Evolutionary conservation across 2,888 invertebrate species (phyloP), one percentile per base, ranked within the genome.

Genomic region (Saturnia japonica): DNA sequence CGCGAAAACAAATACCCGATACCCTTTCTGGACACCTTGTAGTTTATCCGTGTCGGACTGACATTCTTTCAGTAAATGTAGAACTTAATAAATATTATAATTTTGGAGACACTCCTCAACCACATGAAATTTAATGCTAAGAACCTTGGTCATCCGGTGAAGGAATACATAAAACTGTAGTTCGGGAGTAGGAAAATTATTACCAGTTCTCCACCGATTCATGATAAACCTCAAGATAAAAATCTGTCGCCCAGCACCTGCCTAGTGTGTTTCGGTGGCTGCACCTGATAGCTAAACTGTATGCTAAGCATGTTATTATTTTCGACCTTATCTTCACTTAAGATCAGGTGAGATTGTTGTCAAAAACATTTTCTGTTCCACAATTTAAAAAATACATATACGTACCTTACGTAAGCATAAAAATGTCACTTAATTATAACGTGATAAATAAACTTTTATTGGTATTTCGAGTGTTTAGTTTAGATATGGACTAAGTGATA

Each of bases 401-500:
- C n/a, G n/a, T n/a, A n/a, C n/a, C n/a, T n/a, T n/a, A n/a, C n/a
- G n/a, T n/a, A n/a, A n/a, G n/a, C n/a, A n/a, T n/a, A 34, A 47
- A 66, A 60, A 64, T 70, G 40, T 42, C 70, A 51, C 67, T 40
- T 68, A 19, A 68, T 72, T 73, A 51, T 60, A 14, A 62, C 22
- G 42, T 79, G 84, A 87, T 87, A 90, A 88, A 86, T 86, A 83
- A 85, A 81, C 82, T 82, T 83, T 88, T 86, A 82, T 81, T 78
- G 76, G 78, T 78, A 75, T 75, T 75, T 77, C 72, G 77, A 80
- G 78, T 79, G 78, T 82, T 80, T 82, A 82, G 85, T 86, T 86
- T 82, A 82, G 86, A 89, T 91, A 88, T 90, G 89, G 80, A 76
- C 71, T 69, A 74, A 77, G 88, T 90, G 93, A 81, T 94, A 94